phyloP scores from a whole-genome alignment of 2,797 vertebrate species.

The Pogoniulus pusillus region DNA sequence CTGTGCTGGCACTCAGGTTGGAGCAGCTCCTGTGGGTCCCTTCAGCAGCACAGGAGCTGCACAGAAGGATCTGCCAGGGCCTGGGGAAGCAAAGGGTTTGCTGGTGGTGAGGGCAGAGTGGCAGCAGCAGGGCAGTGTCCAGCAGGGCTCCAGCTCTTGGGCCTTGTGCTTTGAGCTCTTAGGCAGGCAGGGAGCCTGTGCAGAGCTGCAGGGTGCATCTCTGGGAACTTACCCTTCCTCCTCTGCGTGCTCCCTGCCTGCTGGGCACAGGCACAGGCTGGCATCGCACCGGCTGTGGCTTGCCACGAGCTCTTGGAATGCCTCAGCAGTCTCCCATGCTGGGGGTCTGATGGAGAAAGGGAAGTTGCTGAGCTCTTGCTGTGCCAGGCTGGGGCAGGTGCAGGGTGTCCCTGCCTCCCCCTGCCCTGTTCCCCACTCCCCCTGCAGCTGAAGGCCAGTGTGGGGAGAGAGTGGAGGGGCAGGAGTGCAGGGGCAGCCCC shows the following conservation, averaged over 20 bases:
- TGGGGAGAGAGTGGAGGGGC: accelerated
- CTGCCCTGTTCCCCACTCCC: background rate
- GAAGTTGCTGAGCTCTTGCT: background rate
- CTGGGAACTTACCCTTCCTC: background rate
- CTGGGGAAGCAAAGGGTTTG: background rate
- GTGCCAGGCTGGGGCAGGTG: background rate
- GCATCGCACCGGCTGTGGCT: background rate
- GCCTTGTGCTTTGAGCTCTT: background rate
- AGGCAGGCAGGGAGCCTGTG: background rate
- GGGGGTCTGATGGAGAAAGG: background rate
- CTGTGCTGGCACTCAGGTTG: background rate
- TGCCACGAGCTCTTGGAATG: no score
- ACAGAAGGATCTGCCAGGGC: background rate
- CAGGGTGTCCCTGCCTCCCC: background rate
- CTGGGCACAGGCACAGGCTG: background rate
- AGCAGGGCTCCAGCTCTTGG: background rate
- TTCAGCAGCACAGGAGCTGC: background rate
- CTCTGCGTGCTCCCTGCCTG: background rate
- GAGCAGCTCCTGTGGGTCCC: background rate
- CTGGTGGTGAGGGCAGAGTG: background rate
- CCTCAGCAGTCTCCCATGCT: background rate
- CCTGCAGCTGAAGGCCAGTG: background rate
- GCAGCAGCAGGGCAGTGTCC: background rate
- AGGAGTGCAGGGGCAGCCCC: background rate
- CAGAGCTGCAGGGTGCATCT: background rate